Evolutionary conservation across 2,888 invertebrate species (phyloP).

Genomic region (Leucania comma): DNA sequence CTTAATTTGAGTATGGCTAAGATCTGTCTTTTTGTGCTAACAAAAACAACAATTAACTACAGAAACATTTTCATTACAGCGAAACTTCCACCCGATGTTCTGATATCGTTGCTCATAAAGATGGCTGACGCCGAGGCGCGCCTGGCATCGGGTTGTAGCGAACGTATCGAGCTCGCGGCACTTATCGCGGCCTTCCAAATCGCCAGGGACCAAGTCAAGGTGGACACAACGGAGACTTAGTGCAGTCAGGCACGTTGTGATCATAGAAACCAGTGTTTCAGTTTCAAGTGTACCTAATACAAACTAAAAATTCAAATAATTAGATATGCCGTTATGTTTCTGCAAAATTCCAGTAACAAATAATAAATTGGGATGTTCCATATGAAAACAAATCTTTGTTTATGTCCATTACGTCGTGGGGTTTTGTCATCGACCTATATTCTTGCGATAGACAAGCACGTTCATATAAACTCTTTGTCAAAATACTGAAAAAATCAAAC

Average conservation of each 20-base stretch:
- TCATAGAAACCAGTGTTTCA: neutral
- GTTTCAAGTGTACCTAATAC: neutral
- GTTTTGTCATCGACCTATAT: no score
- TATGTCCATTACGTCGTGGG: no score
- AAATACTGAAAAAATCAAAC: no score
- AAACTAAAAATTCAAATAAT: neutral
- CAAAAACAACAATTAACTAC: neutral
- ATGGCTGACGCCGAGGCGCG: slow-evolving; percentile 97
- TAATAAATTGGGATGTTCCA: no score
- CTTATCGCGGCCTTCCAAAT: slow-evolving; percentile 97
- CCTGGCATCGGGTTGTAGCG: slow-evolving; percentile 96
- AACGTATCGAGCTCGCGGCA: slow-evolving; percentile 97
- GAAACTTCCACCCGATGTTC: slow-evolving; percentile 95
- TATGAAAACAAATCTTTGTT: no score
- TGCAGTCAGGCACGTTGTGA: neutral
- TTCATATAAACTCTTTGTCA: no score
- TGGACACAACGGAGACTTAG: slow-evolving; percentile 59
- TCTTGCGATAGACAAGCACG: no score
- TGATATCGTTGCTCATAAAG: slow-evolving; percentile 95
- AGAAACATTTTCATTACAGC: slow-evolving; percentile 89
- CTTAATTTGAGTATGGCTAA: no score
- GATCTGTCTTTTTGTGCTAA: no score
- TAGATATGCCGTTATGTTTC: neutral
- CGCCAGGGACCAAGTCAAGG: slow-evolving; percentile 91
- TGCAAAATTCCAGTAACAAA: neutral